Percentiles rank a stretch among this genome's conserved stretches.
phyloP scores from a whole-genome alignment of 53 echinoderm and acorn worm genomes.

The Holothuria scabra region DNA sequence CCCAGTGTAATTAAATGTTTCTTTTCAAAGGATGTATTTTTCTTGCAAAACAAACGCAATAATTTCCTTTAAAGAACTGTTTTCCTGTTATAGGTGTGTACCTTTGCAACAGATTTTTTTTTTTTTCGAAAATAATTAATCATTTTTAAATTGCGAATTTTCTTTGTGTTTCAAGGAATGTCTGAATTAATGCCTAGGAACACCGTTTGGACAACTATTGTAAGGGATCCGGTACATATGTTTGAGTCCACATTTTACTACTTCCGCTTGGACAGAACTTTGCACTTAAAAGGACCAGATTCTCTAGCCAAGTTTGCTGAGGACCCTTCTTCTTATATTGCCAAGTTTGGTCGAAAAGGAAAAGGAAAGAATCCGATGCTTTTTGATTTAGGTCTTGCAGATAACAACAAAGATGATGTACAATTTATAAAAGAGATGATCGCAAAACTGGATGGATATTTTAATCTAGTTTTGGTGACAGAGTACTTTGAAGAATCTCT shows the following conservation, averaged over 20 bases:
- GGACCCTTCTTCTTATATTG: constrained; percentile 44
- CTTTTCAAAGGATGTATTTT: too few species aligned
- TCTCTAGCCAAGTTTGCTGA: constrained; percentile 58
- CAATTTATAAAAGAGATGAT: constrained; percentile 51
- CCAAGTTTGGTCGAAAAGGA: constrained; percentile 15
- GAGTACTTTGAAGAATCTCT: constrained; percentile 92
- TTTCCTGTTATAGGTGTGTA: too few species aligned
- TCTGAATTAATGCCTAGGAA: constrained; percentile 72
- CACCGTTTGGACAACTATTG: constrained; percentile 71
- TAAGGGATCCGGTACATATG: constrained; percentile 90
- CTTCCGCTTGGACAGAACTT: constrained; percentile 37
- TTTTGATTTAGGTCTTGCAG: constrained; percentile 72
- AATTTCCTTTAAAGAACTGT: too few species aligned
- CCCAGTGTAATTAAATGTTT: too few species aligned
- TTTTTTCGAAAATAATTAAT: too few species aligned
- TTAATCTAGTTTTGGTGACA: constrained; percentile 90
- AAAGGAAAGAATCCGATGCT: constrained; percentile 84
- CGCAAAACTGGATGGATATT: constrained; percentile 40
- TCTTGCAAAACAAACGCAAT: too few species aligned
- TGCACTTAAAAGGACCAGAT: constrained; percentile 12
- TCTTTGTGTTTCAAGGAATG: constrained; percentile 60
- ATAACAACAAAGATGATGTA: constrained; percentile 12
- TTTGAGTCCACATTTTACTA: constrained; percentile 86
- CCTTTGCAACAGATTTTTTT: too few species aligned
- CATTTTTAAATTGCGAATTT: too few species aligned